Evolutionary conservation across 2,888 invertebrate genomes (phyloP).

Genomic region (Agrypnus murinus): DNA sequence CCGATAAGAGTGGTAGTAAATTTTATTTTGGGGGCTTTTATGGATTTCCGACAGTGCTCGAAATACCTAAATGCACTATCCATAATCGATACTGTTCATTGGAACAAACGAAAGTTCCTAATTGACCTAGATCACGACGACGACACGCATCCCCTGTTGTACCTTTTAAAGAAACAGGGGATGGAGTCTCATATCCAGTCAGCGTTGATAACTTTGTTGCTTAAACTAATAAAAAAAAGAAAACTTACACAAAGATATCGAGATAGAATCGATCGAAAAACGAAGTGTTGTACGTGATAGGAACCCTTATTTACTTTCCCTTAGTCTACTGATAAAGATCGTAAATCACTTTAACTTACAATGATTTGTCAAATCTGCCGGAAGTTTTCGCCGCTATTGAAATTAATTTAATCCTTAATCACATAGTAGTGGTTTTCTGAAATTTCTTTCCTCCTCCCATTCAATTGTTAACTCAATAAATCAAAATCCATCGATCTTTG

Average conservation of each 20-base stretch:
- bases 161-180: background rate
- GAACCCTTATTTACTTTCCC: slow-evolving; percentile 19
- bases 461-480: no score
- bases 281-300: slow-evolving; percentile 25
- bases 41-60: slow-evolving; percentile 8
- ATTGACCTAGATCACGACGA: slow-evolving; percentile 14
- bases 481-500: no score
- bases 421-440: background rate
- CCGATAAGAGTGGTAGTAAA: slow-evolving; percentile 17
- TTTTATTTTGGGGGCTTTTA: slow-evolving; percentile 11
- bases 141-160: slow-evolving; percentile 11
- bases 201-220: slow-evolving; percentile 22
- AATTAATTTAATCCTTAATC: slow-evolving; percentile 1
- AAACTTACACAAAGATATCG: slow-evolving; percentile 26
- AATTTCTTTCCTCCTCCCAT: background rate
- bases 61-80: slow-evolving; percentile 23
- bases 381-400: background rate
- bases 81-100: slow-evolving; percentile 21
- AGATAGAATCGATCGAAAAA: slow-evolving; percentile 23
- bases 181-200: slow-evolving; percentile 13
- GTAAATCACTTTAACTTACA: slow-evolving; percentile 8
- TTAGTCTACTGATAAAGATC: slow-evolving; percentile 13
- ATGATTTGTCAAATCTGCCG: slow-evolving; percentile 12
- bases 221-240: slow-evolving; percentile 30
- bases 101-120: slow-evolving; percentile 23